Evolutionary conservation across 1,140 invertebrate species (phyloP), one percentile per base, ranked within the genome.

Genomic region (Bombus superbus): DNA sequence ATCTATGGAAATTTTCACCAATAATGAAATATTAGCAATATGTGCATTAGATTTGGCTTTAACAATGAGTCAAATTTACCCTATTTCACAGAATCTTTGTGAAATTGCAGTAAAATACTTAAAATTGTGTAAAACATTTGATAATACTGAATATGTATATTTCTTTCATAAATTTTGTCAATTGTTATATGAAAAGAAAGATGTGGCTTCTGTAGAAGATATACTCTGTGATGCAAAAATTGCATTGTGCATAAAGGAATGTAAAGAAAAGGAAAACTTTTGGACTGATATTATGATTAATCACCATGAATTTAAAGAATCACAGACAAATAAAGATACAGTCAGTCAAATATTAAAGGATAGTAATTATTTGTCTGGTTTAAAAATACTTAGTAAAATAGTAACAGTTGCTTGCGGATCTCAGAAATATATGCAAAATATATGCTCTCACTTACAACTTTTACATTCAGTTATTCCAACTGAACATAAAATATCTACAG

Each of bases 61-160:
- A n/a, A 94, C 94, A 18, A 89, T 89, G 53, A 80, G 89, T 25
- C 85, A 89, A 9, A 89, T 77, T 9, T 83, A 76, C 44, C 79
- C 87, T 32, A 84, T 85, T 25, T 93, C 93, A 11, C 81, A 75
- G 4, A 93, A 89, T 81, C 57, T 94, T 6, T 91, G 90, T 22
- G 90, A 94, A 5, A 88, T 94, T 28, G 93, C 93, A 6, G 86
- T 89, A 59, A 93, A 94, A 28, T 91, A 94, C 88, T 75, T 94
- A 6, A 92, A 92, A 76, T 92, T 81, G 10, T 89, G 83, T 11
- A 88, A 93, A 86, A 90, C 85, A 69, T 74, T 94, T 22, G 86
- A 91, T 35, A 89, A 88, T 47, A 92, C 91, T 0, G 89, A 83
- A 53, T 86, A 91, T 40, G 75, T 86, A 40, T 78, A 86, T 74